phyloP scores from a whole-genome alignment of 1,140 invertebrate genomes.

The Pentalonia nigronervosa region DNA sequence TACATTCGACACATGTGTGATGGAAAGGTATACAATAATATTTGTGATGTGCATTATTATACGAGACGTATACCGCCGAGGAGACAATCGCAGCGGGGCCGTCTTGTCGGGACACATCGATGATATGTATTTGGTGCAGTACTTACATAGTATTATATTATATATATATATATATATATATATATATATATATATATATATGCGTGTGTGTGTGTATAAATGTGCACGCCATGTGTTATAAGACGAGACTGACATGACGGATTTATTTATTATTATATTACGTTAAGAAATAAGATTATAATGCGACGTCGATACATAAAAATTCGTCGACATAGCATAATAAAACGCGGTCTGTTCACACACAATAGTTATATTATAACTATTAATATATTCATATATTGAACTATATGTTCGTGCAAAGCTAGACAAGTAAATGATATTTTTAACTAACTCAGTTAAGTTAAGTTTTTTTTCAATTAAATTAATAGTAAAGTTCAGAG shows the following conservation, averaged over 20 bases:
- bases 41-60: background rate
- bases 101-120: background rate
- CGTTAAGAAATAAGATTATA: background rate
- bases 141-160: background rate
- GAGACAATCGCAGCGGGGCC: background rate
- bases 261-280: conserved; percentile 1
- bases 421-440: too few relatives aligned
- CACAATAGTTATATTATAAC: background rate
- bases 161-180: background rate
- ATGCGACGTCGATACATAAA: background rate
- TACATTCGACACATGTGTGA: background rate
- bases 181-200: too few relatives aligned
- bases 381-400: background rate
- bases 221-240: background rate
- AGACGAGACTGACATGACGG: background rate
- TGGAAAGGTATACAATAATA: background rate
- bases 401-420: background rate
- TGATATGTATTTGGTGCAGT: conserved; percentile 2
- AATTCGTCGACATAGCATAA: background rate
- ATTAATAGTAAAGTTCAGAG: too few relatives aligned
- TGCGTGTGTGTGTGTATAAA: too few relatives aligned
- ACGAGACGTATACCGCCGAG: background rate
- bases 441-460: too few relatives aligned
- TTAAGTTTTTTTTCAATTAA: too few relatives aligned
- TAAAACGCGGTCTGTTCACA: background rate